Conservation (phyloP, 2,888 invertebrate genomes). For the Arge pagana region DNA sequence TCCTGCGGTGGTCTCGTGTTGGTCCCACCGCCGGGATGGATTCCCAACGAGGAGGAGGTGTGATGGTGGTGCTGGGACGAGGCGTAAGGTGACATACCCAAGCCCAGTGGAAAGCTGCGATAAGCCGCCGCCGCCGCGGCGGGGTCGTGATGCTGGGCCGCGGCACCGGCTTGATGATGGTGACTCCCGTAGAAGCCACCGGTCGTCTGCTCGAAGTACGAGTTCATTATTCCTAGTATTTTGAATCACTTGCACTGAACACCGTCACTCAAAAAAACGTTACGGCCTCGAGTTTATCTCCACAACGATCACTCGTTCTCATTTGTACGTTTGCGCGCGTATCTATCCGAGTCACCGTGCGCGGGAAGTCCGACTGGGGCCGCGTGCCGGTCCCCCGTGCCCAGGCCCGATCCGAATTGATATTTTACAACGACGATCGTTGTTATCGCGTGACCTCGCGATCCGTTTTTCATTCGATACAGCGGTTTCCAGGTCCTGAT, state of each 20-base stretch:
- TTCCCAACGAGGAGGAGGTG: constrained; percentile 59
- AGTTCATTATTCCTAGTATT: constrained; percentile 76
- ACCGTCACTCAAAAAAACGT: constrained; percentile 41
- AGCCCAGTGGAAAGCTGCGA: constrained; percentile 80
- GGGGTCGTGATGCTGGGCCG: constrained; percentile 75
- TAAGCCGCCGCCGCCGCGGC: constrained; percentile 73
- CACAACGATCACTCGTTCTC: constrained; percentile 9
- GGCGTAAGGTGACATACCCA: constrained; percentile 85
- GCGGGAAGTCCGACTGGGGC: constrained; percentile 25
- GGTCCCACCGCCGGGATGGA: constrained; percentile 70
- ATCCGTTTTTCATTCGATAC: no score
- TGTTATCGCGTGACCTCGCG: no score
- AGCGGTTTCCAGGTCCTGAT: no score
- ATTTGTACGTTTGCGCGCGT: constrained; percentile 17
- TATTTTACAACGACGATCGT: no score
- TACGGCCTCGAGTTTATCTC: neutral
- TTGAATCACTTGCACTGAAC: constrained; percentile 49
- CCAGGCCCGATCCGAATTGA: constrained; percentile 8
- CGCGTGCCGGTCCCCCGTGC: constrained; percentile 28
- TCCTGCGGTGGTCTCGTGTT: constrained; percentile 83
- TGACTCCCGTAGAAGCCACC: constrained; percentile 89
- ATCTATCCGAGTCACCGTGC: neutral
- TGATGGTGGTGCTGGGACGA: constrained; percentile 72
- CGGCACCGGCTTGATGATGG: constrained; percentile 75
- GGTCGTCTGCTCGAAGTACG: constrained; percentile 89